A percentile compares a stretch with the other conserved stretches of the same genome.
These are phyloP conservation scores for Drosophila eugracilis DNA, from an alignment of 1,140 invertebrate genomes.

Conservation along the genomic window DNA sequence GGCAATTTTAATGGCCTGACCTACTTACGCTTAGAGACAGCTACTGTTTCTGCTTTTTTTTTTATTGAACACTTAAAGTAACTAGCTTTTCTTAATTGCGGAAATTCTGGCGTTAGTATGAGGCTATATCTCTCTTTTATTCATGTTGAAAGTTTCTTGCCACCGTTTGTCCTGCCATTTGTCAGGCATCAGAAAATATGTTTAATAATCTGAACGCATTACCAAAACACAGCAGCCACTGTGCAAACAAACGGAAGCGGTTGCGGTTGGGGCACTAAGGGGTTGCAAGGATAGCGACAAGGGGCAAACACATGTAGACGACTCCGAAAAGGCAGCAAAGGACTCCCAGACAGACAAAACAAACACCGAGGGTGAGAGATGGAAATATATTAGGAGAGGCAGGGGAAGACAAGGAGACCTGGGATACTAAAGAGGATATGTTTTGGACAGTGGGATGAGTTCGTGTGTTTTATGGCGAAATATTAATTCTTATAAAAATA, in stretches of 20 bases:
- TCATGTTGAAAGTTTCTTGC: conserved; percentile 31
- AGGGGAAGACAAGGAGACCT: neutral
- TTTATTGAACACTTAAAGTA: conserved; percentile 73
- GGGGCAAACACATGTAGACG: conserved; percentile 57
- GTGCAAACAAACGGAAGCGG: conserved; percentile 41
- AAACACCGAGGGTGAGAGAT: conserved; percentile 47
- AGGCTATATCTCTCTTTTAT: neutral
- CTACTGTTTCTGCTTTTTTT: conserved; percentile 38
- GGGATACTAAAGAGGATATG: conserved; percentile 14
- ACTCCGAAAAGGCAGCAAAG: conserved; percentile 39
- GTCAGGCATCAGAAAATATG: conserved; percentile 70
- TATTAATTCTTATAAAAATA: no score
- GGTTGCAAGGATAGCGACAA: conserved; percentile 30
- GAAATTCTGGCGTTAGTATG: conserved; percentile 11
- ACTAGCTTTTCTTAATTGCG: conserved; percentile 45
- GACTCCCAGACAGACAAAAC: conserved; percentile 49
- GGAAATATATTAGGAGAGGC: conserved; percentile 29
- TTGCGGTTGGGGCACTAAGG: conserved; percentile 11
- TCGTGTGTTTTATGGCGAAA: no score
- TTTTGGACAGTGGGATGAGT: conserved; percentile 21
- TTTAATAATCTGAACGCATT: conserved; percentile 82
- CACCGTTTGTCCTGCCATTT: conserved; percentile 43
- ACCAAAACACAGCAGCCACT: conserved; percentile 59
- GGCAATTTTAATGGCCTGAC: conserved; percentile 77
- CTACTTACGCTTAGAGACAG: conserved; percentile 59